Evolutionary conservation across 2,888 invertebrate genomes (phyloP).

Genomic region (Dastarcus helophoroides): DNA sequence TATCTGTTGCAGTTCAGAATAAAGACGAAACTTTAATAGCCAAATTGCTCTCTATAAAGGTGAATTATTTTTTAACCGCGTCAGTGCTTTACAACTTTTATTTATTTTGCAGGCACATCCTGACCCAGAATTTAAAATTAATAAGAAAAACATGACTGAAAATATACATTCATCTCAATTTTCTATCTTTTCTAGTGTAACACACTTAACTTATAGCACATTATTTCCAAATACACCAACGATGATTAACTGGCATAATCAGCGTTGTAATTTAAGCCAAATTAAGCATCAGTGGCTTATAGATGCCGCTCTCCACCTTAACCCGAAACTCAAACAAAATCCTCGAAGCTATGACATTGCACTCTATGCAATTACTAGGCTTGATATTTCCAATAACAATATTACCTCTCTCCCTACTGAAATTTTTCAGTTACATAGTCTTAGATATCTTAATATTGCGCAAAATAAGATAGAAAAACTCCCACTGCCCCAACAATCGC

Average conservation of each 20-base stretch:
- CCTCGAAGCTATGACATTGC: constrained; percentile 55
- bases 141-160: constrained; percentile 72
- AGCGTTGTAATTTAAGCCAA: constrained; percentile 56
- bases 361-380: constrained; percentile 81
- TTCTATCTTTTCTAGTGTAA: constrained; percentile 41
- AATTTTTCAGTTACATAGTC: constrained; percentile 72
- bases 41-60: constrained; percentile 73
- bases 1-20: constrained; percentile 61
- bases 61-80: constrained; percentile 25
- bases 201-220: constrained; percentile 61
- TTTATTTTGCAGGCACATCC: constrained; percentile 53
- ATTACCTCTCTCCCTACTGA: constrained; percentile 67
- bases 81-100: too few species aligned
- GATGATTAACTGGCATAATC: constrained; percentile 87
- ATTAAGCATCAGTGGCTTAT: constrained; percentile 73
- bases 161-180: constrained; percentile 44
- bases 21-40: constrained; percentile 67
- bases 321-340: constrained; percentile 66
- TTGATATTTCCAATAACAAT: constrained; percentile 87
- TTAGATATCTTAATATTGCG: constrained; percentile 73
- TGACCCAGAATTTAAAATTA: constrained; percentile 87
- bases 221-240: constrained; percentile 75
- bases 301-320: constrained; percentile 73
- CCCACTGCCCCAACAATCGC: constrained; percentile 40
- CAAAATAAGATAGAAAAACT: constrained; percentile 79